Evolutionary conservation across 2,113 vertebrate species (phyloP), one percentile per base, ranked within the genome.

Genomic region (Semnopithecus entellus): DNA sequence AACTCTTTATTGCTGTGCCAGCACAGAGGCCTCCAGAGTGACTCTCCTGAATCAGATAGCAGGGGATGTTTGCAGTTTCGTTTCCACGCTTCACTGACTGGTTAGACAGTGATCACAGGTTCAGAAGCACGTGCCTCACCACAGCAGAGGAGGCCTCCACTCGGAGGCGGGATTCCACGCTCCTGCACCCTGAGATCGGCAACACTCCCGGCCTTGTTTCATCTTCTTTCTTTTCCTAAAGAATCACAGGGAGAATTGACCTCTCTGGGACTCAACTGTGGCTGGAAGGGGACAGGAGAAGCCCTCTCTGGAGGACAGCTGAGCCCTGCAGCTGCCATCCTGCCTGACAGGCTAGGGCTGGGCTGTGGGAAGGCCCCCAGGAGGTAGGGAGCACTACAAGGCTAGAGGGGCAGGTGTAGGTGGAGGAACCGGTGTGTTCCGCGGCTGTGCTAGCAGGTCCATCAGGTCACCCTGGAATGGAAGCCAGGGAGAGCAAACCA

Each of bases 81-180:
- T 81, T 70, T 94, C 92, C 85, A 88, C 80, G 52, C 61, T 83
- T 80, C 8, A 1, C 70, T 30, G 78, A 85, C 88, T 90, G 95
- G 91, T 55, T 73, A 91, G 91, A 87, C 91, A 94, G 32, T 75
- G 64, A 96, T 95, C 94, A 88, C 64, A 83, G 86, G 89, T 78
- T 92, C 40, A 0, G 81, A 59, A 78, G 45, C 32, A 18, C 52
- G 40, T 9, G 3, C 75, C 83, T 57, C 9, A n/a, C 38, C 9
- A 0, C 0, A 9, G 93, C 25, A 20, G 20, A 32, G 38, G 40
- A 64, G 23, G 13, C 48, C 90, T 45, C 57, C 2, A 0, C 35
- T 80, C 76, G 0, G 3, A 84, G 59, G n/a, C 6, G 8, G 61
- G n/a, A 40, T 20, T 38, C 35, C 79, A 38, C 35, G 61, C 35